phyloP scores from a whole-genome alignment of 2,888 invertebrate genomes.

The Melanophora roralis region DNA sequence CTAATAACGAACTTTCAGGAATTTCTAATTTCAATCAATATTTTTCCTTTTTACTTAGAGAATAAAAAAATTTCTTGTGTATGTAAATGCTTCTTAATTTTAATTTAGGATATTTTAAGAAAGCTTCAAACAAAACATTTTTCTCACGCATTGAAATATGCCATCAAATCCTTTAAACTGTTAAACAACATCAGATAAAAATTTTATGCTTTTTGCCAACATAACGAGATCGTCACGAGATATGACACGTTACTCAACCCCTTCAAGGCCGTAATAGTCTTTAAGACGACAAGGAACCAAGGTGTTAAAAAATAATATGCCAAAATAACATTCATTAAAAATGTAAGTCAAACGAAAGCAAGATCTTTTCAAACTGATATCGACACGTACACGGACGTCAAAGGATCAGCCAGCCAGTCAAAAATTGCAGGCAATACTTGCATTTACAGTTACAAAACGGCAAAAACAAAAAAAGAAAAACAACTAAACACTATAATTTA shows the following conservation, averaged over 20 bases:
- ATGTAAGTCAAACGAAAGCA: slow-evolving; percentile 42
- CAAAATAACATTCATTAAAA: slow-evolving; percentile 44
- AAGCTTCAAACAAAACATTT: not conserved
- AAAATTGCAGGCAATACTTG: not conserved
- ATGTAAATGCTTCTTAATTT: not conserved
- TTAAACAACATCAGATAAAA: slow-evolving; percentile 49
- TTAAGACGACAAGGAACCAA: slow-evolving; percentile 11
- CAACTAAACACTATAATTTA: slow-evolving; percentile 50
- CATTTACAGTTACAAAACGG: slow-evolving; percentile 43
- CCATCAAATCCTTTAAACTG: slow-evolving; percentile 26
- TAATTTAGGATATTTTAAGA: not conserved
- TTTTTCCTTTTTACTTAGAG: not conserved
- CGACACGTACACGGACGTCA: not conserved
- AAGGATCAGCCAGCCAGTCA: slow-evolving; percentile 17
- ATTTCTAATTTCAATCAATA: slow-evolving; percentile 33
- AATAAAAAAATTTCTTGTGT: not conserved
- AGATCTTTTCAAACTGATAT: slow-evolving; percentile 55
- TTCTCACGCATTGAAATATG: slow-evolving; percentile 57
- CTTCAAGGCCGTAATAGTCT: slow-evolving; percentile 53
- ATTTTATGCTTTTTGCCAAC: slow-evolving; percentile 10
- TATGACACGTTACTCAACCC: slow-evolving; percentile 60
- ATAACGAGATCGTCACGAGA: slow-evolving; percentile 48
- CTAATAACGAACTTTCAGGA: not conserved
- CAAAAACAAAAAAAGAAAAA: slow-evolving; percentile 43
- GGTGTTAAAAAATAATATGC: slow-evolving; percentile 53